phyloP scores from a whole-genome alignment of 2,888 invertebrate genomes.

The Leptinotarsa peninsularis region DNA sequence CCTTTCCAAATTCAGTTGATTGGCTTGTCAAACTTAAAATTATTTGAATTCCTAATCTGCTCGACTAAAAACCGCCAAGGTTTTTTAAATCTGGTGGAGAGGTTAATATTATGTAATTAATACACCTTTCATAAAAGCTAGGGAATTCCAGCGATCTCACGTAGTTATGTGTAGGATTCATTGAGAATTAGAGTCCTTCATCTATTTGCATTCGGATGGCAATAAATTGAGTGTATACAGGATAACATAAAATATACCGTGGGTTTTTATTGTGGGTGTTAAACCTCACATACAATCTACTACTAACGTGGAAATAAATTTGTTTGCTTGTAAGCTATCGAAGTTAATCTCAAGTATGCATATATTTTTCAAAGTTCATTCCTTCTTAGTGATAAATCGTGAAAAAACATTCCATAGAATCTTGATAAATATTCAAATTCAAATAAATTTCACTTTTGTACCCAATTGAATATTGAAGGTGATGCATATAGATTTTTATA shows the following conservation, averaged over 20 bases:
- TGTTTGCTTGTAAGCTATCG: not conserved
- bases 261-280: constrained; percentile 8
- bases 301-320: not conserved
- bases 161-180: constrained; percentile 26
- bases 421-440: too few relatives aligned
- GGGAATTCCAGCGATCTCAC: not conserved
- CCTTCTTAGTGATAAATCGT: too few relatives aligned
- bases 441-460: too few relatives aligned
- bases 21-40: constrained; percentile 6
- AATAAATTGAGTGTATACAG: not conserved
- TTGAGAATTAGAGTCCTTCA: constrained; percentile 13
- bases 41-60: constrained; percentile 7
- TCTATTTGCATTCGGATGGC: constrained; percentile 17
- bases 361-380: too few relatives aligned
- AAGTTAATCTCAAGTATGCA: too few relatives aligned
- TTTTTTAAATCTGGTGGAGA: constrained; percentile 4
- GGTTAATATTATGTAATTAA: constrained; percentile 13
- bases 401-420: too few relatives aligned
- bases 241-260: constrained; percentile 3
- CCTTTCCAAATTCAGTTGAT: constrained; percentile 16
- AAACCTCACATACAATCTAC: not conserved
- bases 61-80: not conserved
- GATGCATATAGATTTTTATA: too few relatives aligned
- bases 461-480: too few relatives aligned
- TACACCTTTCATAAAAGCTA: constrained; percentile 2